phyloP scores from a whole-genome alignment of 2,113 vertebrate genomes.

The Mobula birostris region DNA sequence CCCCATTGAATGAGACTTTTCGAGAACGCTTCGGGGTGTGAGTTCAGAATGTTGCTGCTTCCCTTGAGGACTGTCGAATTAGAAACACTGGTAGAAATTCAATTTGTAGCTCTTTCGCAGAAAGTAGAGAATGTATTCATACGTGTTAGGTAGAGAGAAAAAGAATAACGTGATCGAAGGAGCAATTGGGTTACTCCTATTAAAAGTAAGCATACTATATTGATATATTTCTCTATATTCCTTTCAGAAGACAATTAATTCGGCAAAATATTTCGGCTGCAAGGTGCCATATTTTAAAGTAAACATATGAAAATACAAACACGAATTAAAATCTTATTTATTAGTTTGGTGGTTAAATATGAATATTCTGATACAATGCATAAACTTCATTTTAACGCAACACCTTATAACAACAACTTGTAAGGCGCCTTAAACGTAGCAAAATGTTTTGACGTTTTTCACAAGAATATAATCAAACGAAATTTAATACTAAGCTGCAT shows the following conservation, averaged over 20 bases:
- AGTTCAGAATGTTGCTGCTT: not conserved
- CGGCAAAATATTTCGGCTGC: not conserved
- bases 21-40: not conserved
- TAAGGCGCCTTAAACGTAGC: no score
- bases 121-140: not conserved
- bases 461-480: no score
- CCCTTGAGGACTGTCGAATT: not conserved
- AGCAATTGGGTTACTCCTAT: not conserved
- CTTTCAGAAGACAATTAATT: not conserved
- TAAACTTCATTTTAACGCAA: not conserved
- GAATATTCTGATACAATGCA: not conserved
- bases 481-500: no score
- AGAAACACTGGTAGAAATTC: not conserved
- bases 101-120: conserved; percentile 15
- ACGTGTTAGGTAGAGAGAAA: not conserved
- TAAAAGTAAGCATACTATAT: not conserved
- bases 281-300: not conserved
- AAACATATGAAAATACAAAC: not conserved
- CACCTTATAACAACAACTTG: no score
- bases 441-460: no score
- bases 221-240: not conserved
- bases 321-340: not conserved
- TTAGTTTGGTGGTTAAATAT: not conserved
- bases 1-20: not conserved
- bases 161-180: not conserved